phyloP scores from a whole-genome alignment of 2,113 vertebrate species.

The Trichomycterus rosablanca region DNA sequence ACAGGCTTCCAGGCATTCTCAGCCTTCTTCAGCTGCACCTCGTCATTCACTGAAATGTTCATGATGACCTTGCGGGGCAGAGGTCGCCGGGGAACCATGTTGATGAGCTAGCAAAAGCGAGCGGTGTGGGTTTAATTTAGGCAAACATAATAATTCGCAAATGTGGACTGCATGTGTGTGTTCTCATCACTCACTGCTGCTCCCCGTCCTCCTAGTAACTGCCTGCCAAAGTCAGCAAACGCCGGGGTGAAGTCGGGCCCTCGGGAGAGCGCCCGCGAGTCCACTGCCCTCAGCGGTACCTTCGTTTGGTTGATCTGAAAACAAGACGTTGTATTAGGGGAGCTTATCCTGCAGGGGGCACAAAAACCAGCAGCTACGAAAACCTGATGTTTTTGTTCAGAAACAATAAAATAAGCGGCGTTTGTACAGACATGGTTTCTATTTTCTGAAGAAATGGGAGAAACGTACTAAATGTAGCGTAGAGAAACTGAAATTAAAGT shows the following conservation, averaged over 20 bases:
- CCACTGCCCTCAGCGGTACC: conserved; percentile 75
- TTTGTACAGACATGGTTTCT: no score
- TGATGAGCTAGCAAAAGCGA: conserved; percentile 72
- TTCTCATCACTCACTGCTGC: conserved; percentile 74
- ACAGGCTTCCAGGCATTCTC: conserved; percentile 94
- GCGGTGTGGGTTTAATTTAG: neutral
- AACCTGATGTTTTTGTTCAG: no score
- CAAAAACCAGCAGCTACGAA: conserved; percentile 3
- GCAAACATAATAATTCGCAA: no score
- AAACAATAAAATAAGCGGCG: no score
- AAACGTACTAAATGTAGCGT: no score
- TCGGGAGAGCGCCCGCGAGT: conserved; percentile 84
- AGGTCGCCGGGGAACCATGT: conserved; percentile 75
- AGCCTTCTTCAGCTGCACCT: conserved; percentile 86
- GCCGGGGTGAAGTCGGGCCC: conserved; percentile 96
- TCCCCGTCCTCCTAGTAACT: conserved; percentile 77
- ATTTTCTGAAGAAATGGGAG: no score
- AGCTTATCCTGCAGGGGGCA: conserved; percentile 59
- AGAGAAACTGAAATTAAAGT: no score
- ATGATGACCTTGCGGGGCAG: conserved; percentile 92
- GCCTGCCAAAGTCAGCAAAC: conserved; percentile 93
- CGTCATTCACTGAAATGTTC: conserved; percentile 85
- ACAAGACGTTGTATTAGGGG: neutral
- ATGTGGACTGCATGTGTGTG: conserved; percentile 1
- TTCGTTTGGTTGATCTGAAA: conserved; percentile 91